Evolutionary conservation across 2,888 invertebrate species (phyloP).

Genomic region (Temnothorax ravouxi): DNA sequence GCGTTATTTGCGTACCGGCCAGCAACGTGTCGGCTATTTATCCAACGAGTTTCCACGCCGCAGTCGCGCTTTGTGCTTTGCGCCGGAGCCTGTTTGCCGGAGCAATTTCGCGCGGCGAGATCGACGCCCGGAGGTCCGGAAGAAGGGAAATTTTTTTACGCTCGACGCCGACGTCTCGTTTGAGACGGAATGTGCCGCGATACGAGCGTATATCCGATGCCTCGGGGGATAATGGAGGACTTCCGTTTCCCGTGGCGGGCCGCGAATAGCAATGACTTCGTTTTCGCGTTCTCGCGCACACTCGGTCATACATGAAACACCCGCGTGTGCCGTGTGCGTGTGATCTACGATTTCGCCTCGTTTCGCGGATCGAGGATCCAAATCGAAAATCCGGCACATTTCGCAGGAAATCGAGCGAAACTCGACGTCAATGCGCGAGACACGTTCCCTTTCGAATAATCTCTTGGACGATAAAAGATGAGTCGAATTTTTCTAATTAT

Average conservation of each 20-base stretch:
- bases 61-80: not conserved
- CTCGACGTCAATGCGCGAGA: not conserved
- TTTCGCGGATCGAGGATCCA: not conserved
- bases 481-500: not conserved
- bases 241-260: slow-evolving; percentile 82
- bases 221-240: slow-evolving; percentile 79
- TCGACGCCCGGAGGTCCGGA: not conserved
- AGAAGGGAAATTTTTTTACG: slow-evolving; percentile 28
- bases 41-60: not conserved
- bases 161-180: slow-evolving; percentile 14
- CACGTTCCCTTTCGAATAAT: not conserved
- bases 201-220: slow-evolving; percentile 71
- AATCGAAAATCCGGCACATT: not conserved
- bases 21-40: not conserved
- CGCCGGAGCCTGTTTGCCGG: not conserved
- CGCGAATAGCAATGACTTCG: slow-evolving; percentile 82
- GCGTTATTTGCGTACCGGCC: not conserved
- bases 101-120: not conserved
- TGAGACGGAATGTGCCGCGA: slow-evolving; percentile 69
- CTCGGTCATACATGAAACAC: slow-evolving; percentile 60
- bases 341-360: slow-evolving; percentile 26
- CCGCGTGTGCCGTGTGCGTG: not conserved
- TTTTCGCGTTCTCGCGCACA: slow-evolving; percentile 64
- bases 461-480: not conserved
- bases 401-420: not conserved